Base-by-base conservation (phyloP, 2,888 invertebrate species). In the Sphaerophoria rueppellii region DNA sequence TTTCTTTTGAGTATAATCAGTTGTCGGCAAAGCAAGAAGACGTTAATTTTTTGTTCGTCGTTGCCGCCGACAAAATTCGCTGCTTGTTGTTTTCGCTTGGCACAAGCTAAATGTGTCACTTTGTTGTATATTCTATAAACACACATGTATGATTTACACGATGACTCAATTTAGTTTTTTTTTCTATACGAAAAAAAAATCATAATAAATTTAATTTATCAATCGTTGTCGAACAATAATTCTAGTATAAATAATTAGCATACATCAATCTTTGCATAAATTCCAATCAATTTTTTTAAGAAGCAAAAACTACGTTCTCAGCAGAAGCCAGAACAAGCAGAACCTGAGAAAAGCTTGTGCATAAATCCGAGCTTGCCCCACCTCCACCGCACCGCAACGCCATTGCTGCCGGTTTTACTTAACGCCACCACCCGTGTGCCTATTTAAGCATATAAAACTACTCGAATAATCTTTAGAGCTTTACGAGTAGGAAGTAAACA, bases 401-500 rank as follows among this genome's bases (percentile, higher is more conserved):
- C 61, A 70, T 77, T 32, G 46, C 63, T 35, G 69, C 69, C 72
- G 57, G 61, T 76, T 81, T 81, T 11, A 43, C 12, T 74, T n/a
- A 75, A 81, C 85, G 40, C 81, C 85, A 80, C 72, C 48, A 67
- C 60, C 55, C 72, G 35, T 24, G 24, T 24, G 24, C 24, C 24
- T 24, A 24, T 24, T 24, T 2, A 24, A 24, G 24, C 24, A 24
- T 24, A 24, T 24, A 24, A 24, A 2, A 24, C 24, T 24, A 24
- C 24, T 24, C 24, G 24, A 24, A 24, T 76, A 81, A 81, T 85
- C 77, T 85, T 67, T 80, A 80, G 57, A 83, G 79, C 75, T 83
- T 75, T 85, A 74, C 76, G 81, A 86, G 86, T 86, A 86, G 86
- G 86, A 86, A 86, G 86, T 82, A 86, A 86, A 82, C 77, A 82